Evolutionary conservation across 2,888 invertebrate species (phyloP).

Genomic region (Papilio demoleus): DNA sequence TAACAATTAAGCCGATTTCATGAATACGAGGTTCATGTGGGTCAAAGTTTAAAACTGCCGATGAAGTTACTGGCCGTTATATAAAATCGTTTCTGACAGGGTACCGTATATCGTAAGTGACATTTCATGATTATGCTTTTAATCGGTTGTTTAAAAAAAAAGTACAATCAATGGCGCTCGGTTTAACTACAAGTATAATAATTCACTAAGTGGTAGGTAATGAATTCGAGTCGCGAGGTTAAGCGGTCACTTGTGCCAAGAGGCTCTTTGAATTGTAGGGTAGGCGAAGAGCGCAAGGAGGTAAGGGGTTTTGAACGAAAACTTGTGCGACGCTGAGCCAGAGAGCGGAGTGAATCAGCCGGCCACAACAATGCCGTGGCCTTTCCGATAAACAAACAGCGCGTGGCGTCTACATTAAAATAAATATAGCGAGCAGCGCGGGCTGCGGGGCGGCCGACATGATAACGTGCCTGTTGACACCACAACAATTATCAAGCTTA

Average conservation of each 20-base stretch:
- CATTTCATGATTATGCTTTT: no score
- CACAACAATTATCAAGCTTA: constrained; percentile 4
- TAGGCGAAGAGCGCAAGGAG: background rate
- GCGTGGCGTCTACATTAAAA: constrained; percentile 18
- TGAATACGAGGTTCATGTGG: no score
- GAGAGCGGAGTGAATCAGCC: constrained; percentile 44
- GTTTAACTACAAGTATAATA: no score
- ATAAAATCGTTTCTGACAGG: no score
- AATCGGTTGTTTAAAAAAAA: no score
- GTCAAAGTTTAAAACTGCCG: no score
- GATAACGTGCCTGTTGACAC: constrained; percentile 51
- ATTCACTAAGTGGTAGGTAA: background rate
- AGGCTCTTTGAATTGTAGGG: no score
- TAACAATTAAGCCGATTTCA: no score
- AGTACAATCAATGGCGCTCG: no score
- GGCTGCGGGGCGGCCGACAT: background rate
- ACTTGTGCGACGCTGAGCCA: no score
- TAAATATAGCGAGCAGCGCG: constrained; percentile 27
- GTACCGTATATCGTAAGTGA: no score
- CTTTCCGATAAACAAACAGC: constrained; percentile 42
- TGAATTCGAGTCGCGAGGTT: background rate
- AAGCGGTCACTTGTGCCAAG: background rate
- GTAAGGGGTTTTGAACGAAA: constrained; percentile 9
- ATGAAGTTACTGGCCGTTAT: no score
- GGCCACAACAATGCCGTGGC: constrained; percentile 42